Percentiles rank a stretch among this genome's conserved stretches.
Evolutionary conservation across 2,113 vertebrate genomes (phyloP).

Genomic region (Pristiophorus japonicus): DNA sequence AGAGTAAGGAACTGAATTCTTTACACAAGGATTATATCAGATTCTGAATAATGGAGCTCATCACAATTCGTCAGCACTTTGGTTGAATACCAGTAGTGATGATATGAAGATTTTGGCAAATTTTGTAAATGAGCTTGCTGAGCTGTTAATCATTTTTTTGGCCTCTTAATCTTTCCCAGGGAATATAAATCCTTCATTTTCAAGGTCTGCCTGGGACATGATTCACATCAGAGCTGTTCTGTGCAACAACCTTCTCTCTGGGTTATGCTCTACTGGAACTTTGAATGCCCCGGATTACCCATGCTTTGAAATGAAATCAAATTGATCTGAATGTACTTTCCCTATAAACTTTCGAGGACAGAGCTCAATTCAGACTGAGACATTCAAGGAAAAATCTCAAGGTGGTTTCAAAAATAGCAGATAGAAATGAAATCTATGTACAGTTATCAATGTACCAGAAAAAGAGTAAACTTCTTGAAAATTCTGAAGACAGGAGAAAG

Average conservation of each 20-base stretch:
- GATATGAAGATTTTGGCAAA: slow-evolving; percentile 20
- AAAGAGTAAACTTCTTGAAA: neutral
- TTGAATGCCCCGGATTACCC: slow-evolving; percentile 23
- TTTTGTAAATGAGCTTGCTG: neutral
- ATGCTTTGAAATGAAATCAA: slow-evolving; percentile 29
- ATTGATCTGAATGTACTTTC: slow-evolving; percentile 28
- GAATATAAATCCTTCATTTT: slow-evolving; percentile 32
- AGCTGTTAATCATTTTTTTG: slow-evolving; percentile 1
- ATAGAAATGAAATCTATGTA: slow-evolving; percentile 3
- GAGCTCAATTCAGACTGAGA: slow-evolving; percentile 13
- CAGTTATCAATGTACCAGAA: too few species aligned
- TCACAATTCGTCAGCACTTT: slow-evolving; percentile 17
- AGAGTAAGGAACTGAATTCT: neutral
- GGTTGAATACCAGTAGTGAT: neutral
- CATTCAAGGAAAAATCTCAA: neutral
- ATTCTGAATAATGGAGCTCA: neutral
- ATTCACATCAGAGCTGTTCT: neutral
- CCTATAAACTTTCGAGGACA: slow-evolving; percentile 19
- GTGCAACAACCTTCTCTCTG: neutral
- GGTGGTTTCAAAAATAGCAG: slow-evolving; percentile 21
- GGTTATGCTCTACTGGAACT: neutral
- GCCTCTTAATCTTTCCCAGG: slow-evolving; percentile 11
- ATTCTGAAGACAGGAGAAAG: neutral
- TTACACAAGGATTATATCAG: neutral
- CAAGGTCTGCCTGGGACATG: slow-evolving; percentile 15